phyloP scores from a whole-genome alignment of 2,113 vertebrate genomes.

The Chaenogobius annularis region DNA sequence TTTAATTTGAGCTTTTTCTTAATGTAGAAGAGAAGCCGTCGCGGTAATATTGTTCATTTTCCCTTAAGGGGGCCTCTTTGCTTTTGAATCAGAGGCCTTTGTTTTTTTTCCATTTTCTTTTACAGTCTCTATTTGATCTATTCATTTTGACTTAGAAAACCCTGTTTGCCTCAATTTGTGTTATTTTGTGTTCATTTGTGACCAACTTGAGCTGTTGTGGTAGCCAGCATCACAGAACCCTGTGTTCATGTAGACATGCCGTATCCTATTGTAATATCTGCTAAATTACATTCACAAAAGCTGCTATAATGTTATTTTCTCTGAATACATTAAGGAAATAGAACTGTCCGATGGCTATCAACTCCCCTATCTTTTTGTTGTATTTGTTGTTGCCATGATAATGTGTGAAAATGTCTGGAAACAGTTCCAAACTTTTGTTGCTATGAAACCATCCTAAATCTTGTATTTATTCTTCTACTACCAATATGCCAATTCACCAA shows the following conservation, averaged over 20 bases:
- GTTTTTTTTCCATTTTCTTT: background rate
- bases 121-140: background rate
- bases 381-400: no score
- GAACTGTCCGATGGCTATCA: no score
- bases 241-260: constrained; percentile 3
- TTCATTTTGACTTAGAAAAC: background rate
- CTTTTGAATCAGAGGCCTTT: background rate
- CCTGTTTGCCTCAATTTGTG: background rate
- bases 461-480: no score
- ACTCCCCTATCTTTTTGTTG: no score
- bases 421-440: no score
- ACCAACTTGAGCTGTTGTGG: background rate
- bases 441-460: no score
- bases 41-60: constrained; percentile 1
- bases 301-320: constrained; percentile 11
- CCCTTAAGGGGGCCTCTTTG: background rate
- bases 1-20: background rate
- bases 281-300: constrained; percentile 21
- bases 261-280: constrained; percentile 1
- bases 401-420: no score
- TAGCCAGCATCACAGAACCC: background rate
- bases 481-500: no score
- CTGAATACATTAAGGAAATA: constrained; percentile 22
- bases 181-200: background rate
- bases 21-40: background rate